Conservation (phyloP, 2,113 vertebrate species). For the Crypturellus undulatus region DNA sequence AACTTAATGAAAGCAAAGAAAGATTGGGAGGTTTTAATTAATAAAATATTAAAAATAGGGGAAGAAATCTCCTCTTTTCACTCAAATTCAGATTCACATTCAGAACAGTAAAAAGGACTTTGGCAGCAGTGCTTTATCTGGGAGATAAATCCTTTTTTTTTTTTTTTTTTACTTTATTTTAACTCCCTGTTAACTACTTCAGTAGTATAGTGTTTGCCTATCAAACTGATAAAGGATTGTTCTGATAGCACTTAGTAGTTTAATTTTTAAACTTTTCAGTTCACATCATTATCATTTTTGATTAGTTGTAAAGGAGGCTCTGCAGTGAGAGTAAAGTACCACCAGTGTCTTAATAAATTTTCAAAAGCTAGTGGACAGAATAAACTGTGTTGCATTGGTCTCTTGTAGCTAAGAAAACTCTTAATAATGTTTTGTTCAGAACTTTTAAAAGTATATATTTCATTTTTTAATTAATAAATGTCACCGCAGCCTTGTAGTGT, state of each 20-base stretch:
- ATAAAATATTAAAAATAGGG: slow-evolving; percentile 75
- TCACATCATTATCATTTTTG: slow-evolving; percentile 2
- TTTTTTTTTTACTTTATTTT: not conserved
- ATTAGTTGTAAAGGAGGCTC: slow-evolving; percentile 18
- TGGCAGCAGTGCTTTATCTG: slow-evolving; percentile 46
- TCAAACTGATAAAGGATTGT: slow-evolving; percentile 47
- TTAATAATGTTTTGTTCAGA: not conserved
- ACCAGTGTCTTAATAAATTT: not conserved
- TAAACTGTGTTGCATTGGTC: not conserved
- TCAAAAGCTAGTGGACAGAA: not conserved
- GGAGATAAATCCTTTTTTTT: slow-evolving; percentile 20
- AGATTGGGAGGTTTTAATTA: slow-evolving; percentile 68
- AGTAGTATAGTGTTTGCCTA: not conserved
- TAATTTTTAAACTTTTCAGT: slow-evolving; percentile 32
- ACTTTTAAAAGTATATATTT: not conserved
- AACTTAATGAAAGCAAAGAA: slow-evolving; percentile 75
- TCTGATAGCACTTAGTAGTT: slow-evolving; percentile 39
- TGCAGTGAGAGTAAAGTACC: not conserved
- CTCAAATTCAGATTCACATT: not conserved
- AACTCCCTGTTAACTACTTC: not conserved
- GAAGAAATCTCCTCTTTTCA: slow-evolving; percentile 54
- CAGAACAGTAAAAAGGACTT: slow-evolving; percentile 47
- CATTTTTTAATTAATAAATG: not conserved
- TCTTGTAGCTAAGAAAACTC: not conserved
- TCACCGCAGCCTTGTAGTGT: not conserved